Base-by-base conservation (phyloP, 2,113 vertebrate genomes). In the Aix galericulata region DNA sequence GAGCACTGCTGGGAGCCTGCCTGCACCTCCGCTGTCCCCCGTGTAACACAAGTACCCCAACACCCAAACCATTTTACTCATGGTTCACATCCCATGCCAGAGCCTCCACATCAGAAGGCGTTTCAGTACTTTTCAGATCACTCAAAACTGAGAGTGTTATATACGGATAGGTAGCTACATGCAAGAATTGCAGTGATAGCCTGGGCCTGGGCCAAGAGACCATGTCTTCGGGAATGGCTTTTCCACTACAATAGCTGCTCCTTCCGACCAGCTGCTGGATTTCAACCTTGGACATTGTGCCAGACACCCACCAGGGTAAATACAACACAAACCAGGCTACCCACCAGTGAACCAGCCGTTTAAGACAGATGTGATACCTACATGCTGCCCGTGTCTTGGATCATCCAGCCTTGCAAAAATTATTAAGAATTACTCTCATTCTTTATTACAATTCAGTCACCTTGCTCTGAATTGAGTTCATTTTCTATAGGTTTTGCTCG, bases 111-210 rank as follows among this genome's bases (percentile, higher is more conserved):
- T 55, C 5, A 58, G 42, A 62, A 29, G 18, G 22, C 23, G 42
- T 55, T 77, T 50, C 40, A 11, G 63, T 21, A 31, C 46, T 58
- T 76, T 71, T 66, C 76, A 78, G 38, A n/a, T 8, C 0, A 82
- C 29, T 48, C 52, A 46, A 66, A 93, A 63, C 34, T 11, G 16
- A 59, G 10, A 55, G 10, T 0, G 2, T 46, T 76, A 17, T 0
- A 6, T 3, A 5, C 14, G 59, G 53, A 32, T 14, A 42, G 34
- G 9, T 25, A 13, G 46, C 46, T 21, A 8, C 0, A 0, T 27
- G 52, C 26, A 74, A 52, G n/a, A 42, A 64, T 8, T 63, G 42
- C 94, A 83, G 2, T 2, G 8, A 13, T 1, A 3, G 31, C 25
- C 52, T n/a, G 8, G 7, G 79, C 67, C 59, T 58, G 42, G 14